Conservation (phyloP, 2,797 vertebrate species). For the Hoplostethus mediterraneus region DNA sequence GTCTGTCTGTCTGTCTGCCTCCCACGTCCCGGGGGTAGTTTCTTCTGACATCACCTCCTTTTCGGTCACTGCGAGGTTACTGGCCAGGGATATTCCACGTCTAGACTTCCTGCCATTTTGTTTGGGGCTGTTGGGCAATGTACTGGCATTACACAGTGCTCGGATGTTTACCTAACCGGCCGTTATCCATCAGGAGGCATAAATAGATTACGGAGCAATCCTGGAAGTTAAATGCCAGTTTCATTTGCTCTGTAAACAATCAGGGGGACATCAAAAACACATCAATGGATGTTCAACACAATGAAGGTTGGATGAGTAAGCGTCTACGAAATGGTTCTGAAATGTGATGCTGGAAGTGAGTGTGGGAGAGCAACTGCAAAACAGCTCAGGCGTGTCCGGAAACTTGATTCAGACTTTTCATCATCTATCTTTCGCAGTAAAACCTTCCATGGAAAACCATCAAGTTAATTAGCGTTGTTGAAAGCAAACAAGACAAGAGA, state of each 20-base stretch:
- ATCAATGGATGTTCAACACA: slow-evolving; percentile 23
- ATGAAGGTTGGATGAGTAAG: slow-evolving; percentile 19
- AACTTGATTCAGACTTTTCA: slow-evolving; percentile 23
- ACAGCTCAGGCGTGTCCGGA: background rate
- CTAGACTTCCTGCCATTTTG: slow-evolving; percentile 72
- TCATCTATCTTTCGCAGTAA: background rate
- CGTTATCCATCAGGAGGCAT: slow-evolving; percentile 15
- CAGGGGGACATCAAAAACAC: slow-evolving; percentile 2
- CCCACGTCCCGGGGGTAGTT: slow-evolving; percentile 47
- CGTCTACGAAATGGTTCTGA: slow-evolving; percentile 33
- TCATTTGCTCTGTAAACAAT: slow-evolving; percentile 11
- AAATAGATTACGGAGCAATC: slow-evolving; percentile 7
- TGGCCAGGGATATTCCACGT: slow-evolving; percentile 62
- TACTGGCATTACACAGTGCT: slow-evolving; percentile 28
- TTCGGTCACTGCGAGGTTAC: slow-evolving; percentile 59
- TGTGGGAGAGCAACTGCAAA: slow-evolving; percentile 50
- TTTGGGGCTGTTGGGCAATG: slow-evolving; percentile 30
- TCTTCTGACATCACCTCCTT: slow-evolving; percentile 73
- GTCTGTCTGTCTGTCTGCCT: slow-evolving; percentile 48
- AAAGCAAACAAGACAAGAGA: slow-evolving; percentile 49
- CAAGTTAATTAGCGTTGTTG: slow-evolving; percentile 8
- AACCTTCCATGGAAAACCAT: background rate
- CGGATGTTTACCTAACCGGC: slow-evolving; percentile 30
- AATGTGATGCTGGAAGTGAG: slow-evolving; percentile 52
- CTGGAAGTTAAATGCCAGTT: slow-evolving; percentile 1